Percentiles rank a stretch among this genome's conserved stretches.
These are phyloP conservation scores for Holothuria glaberrima DNA, from an alignment of 35 echinoderm and acorn worm species.

Conservation along the genomic window DNA sequence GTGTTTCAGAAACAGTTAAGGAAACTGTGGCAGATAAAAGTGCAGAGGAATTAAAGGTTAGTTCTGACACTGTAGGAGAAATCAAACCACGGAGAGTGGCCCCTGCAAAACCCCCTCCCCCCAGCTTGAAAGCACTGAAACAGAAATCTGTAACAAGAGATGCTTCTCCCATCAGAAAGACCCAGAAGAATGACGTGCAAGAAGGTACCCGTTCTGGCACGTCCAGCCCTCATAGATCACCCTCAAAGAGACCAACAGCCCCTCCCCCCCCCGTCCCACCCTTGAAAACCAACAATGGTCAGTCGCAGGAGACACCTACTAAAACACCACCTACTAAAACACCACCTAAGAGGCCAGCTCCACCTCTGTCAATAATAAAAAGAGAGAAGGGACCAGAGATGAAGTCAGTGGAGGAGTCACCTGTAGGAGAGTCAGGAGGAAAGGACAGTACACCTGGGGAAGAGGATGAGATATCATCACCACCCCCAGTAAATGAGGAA, in stretches of 20 bases:
- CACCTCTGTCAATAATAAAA: background rate
- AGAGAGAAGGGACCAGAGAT: background rate
- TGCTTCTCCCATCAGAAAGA: background rate
- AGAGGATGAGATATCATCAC: background rate
- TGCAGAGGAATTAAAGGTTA: background rate
- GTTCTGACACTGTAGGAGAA: background rate
- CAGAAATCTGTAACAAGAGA: background rate
- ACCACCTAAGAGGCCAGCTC: background rate
- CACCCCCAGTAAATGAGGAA: background rate
- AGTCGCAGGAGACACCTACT: background rate
- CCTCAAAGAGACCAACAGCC: background rate
- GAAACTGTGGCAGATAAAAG: background rate
- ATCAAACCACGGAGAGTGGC: slow-evolving; percentile 12
- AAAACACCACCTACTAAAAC: too few relatives aligned
- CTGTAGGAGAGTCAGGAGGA: background rate
- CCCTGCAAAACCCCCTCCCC: slow-evolving; percentile 30
- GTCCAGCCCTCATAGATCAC: background rate
- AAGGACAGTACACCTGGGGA: background rate
- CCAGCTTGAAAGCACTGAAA: background rate
- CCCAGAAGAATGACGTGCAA: background rate
- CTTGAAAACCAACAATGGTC: background rate
- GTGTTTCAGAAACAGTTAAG: background rate
- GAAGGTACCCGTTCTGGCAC: background rate
- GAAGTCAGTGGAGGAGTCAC: background rate
- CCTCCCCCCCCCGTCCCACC: background rate